Evolutionary conservation across 2,797 vertebrate genomes (phyloP).

Genomic region (Anguilla marmorata): DNA sequence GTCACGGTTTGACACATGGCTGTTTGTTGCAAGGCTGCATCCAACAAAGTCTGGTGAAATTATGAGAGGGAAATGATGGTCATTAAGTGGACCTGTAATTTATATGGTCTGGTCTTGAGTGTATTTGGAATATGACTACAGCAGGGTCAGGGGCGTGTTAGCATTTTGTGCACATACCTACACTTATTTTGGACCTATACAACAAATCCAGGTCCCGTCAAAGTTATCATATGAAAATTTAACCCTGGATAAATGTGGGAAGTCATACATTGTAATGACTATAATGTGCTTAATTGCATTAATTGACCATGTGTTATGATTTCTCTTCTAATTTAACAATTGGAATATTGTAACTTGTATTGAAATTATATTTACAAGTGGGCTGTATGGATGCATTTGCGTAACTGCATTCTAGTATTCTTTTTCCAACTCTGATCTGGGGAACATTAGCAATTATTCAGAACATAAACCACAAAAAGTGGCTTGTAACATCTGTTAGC

Average conservation of each 20-base stretch:
- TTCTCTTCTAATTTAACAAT: not conserved
- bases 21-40: slow-evolving; percentile 3
- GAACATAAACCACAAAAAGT: not conserved
- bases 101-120: not conserved
- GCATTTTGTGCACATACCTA: not conserved
- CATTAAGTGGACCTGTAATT: not conserved
- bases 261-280: not conserved
- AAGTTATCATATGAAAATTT: slow-evolving; percentile 14
- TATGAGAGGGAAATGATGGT: not conserved
- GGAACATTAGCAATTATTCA: not conserved
- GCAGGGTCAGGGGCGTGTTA: not conserved
- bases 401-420: not conserved
- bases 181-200: not conserved
- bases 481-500: not conserved
- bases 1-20: not conserved
- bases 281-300: not conserved
- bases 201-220: not conserved
- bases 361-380: not conserved
- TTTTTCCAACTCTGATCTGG: not conserved
- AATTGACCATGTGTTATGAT: slow-evolving; percentile 6
- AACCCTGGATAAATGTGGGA: slow-evolving; percentile 12
- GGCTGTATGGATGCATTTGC: not conserved
- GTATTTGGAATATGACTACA: not conserved
- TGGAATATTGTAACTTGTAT: slow-evolving; percentile 18
- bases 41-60: not conserved